Percentiles rank a stretch among this genome's conserved stretches.
Evolutionary conservation across 1,140 invertebrate species (phyloP).

Genomic region (Achroia grisella): DNA sequence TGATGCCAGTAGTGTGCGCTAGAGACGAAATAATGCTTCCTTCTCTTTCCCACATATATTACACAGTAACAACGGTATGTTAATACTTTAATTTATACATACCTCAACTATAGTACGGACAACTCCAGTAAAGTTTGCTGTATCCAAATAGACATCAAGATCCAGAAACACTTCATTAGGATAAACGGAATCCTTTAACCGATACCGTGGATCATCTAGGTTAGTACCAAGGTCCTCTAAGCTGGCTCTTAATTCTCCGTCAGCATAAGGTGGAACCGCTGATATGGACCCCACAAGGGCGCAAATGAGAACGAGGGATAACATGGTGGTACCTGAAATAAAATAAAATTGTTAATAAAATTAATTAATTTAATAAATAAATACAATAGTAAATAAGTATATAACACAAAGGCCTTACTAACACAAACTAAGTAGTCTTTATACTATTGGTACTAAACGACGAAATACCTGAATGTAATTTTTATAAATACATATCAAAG

Average conservation of each 20-base stretch:
- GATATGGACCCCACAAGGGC: constrained; percentile 22
- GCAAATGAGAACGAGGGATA: constrained; percentile 23
- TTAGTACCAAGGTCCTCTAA: constrained; percentile 43
- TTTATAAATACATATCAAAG: too few relatives aligned
- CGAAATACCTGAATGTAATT: too few relatives aligned
- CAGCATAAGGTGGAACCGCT: constrained; percentile 17
- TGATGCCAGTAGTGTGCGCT: too few relatives aligned
- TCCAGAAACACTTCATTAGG: constrained; percentile 37
- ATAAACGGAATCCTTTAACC: constrained; percentile 38
- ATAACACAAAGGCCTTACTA: too few relatives aligned
- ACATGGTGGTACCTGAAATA: constrained; percentile 31
- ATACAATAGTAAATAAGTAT: too few relatives aligned
- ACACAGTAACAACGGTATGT: too few relatives aligned
- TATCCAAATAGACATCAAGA: constrained; percentile 43
- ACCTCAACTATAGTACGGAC: constrained; percentile 39
- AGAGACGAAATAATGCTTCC: too few relatives aligned
- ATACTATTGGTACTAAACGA: too few relatives aligned
- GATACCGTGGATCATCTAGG: constrained; percentile 42
- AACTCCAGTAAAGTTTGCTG: constrained; percentile 42
- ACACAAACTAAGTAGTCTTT: too few relatives aligned
- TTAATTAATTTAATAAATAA: too few relatives aligned
- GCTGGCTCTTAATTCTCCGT: constrained; percentile 27
- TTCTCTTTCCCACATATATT: too few relatives aligned
- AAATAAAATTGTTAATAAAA: too few relatives aligned
- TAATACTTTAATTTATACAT: not conserved